Conservation (phyloP, 2,113 vertebrate genomes). For the Ploceus nigricollis region DNA sequence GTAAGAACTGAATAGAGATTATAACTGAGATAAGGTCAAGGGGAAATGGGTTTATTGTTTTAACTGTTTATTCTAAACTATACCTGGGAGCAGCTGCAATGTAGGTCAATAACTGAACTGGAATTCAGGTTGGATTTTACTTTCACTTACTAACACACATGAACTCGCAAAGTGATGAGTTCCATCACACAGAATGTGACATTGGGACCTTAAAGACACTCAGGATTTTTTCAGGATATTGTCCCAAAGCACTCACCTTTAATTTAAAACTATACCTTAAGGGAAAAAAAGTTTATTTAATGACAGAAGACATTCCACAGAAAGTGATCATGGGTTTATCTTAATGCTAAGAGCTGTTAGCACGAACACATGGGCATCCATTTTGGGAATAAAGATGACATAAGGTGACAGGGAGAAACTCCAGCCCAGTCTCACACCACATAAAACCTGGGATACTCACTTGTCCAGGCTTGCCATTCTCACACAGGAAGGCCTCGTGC, state of each 20-base stretch:
- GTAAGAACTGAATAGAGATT: not conserved
- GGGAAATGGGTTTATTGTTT: not conserved
- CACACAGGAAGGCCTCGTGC: constrained; percentile 93
- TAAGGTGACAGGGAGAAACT: not conserved
- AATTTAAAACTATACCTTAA: not conserved
- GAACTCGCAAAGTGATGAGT: not conserved
- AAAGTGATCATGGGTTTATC: not conserved
- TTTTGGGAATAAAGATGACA: not conserved
- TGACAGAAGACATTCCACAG: not conserved
- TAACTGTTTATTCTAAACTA: not conserved
- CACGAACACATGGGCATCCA: not conserved
- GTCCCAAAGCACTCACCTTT: not conserved
- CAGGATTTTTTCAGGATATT: not conserved
- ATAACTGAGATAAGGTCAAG: not conserved
- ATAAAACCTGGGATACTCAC: constrained; percentile 73
- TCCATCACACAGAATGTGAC: not conserved
- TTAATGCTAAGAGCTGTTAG: not conserved
- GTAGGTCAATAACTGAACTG: not conserved
- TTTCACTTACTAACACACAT: not conserved
- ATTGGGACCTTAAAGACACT: not conserved
- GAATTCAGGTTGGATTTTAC: not conserved
- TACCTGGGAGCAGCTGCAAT: not conserved
- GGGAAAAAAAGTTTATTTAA: not conserved
- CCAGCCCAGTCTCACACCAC: not conserved
- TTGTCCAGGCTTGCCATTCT: constrained; percentile 96